Evolutionary conservation across 2,797 vertebrate species (phyloP).

Genomic region (Alca torda): DNA sequence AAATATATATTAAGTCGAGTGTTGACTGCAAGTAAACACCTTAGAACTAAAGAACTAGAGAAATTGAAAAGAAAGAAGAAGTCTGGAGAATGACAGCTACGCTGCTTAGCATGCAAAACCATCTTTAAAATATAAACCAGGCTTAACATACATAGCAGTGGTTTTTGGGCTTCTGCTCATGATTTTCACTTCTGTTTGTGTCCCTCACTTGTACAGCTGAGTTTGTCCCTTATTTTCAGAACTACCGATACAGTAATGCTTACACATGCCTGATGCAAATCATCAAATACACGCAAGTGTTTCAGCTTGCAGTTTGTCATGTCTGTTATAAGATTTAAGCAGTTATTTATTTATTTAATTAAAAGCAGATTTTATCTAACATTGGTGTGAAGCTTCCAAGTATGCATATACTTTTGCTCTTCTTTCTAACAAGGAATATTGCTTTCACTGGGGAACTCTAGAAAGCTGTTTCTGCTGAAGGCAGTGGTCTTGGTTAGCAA

Average conservation of each 20-base stretch:
- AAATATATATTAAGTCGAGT: background rate
- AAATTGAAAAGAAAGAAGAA: background rate
- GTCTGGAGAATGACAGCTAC: background rate
- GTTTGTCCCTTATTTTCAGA: constrained; percentile 6
- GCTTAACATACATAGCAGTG: background rate
- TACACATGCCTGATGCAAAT: background rate
- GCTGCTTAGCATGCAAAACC: background rate
- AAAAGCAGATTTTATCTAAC: constrained; percentile 21
- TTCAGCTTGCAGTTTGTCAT: constrained; percentile 9
- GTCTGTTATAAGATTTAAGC: constrained; percentile 17
- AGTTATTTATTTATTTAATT: constrained; percentile 56
- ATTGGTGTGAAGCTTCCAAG: constrained; percentile 41
- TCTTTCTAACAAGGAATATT: background rate
- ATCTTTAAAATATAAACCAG: background rate
- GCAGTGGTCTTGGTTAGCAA: background rate
- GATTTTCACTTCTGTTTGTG: background rate
- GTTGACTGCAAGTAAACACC: background rate
- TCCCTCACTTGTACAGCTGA: background rate
- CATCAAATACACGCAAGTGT: background rate
- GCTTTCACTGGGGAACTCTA: background rate
- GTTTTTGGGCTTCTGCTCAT: background rate
- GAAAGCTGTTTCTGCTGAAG: background rate
- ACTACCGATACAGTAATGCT: background rate
- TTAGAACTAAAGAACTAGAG: background rate
- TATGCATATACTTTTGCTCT: background rate